A percentile compares a stretch with the other conserved stretches of the same genome.
These are phyloP conservation scores for Macheiramphus alcinus DNA, from an alignment of 2,113 vertebrate genomes.

Conservation along the genomic window DNA sequence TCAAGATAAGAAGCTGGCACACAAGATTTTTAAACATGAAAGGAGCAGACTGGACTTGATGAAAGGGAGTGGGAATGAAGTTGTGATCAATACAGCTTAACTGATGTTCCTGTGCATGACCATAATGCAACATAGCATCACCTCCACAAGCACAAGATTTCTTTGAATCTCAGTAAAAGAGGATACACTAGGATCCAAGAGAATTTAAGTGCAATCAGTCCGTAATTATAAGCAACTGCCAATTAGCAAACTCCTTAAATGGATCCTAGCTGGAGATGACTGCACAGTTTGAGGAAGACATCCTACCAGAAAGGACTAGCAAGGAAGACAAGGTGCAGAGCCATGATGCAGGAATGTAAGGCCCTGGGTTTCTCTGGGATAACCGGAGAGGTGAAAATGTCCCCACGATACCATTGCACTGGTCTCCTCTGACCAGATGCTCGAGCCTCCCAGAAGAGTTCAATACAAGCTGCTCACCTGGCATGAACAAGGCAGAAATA, in stretches of 20 bases:
- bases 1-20: not conserved
- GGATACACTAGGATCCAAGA: not conserved
- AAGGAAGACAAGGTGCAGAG: not conserved
- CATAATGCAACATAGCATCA: fast-evolving
- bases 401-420: fast-evolving
- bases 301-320: not conserved
- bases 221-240: not conserved
- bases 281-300: not conserved
- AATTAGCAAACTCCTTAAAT: not conserved
- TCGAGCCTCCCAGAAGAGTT: not conserved
- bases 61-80: not conserved
- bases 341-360: not conserved
- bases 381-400: fast-evolving
- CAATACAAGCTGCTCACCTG: not conserved
- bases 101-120: fast-evolving
- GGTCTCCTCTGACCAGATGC: not conserved
- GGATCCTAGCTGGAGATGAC: not conserved
- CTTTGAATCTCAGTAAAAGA: not conserved
- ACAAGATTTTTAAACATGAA: not conserved
- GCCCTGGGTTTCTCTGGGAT: not conserved
- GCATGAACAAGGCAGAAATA: fast-evolving
- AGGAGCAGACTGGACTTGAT: not conserved
- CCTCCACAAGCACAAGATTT: not conserved
- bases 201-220: not conserved
- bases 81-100: not conserved